Conservation (phyloP, 2,113 vertebrate species). For the Onychostruthus taczanowskii region DNA sequence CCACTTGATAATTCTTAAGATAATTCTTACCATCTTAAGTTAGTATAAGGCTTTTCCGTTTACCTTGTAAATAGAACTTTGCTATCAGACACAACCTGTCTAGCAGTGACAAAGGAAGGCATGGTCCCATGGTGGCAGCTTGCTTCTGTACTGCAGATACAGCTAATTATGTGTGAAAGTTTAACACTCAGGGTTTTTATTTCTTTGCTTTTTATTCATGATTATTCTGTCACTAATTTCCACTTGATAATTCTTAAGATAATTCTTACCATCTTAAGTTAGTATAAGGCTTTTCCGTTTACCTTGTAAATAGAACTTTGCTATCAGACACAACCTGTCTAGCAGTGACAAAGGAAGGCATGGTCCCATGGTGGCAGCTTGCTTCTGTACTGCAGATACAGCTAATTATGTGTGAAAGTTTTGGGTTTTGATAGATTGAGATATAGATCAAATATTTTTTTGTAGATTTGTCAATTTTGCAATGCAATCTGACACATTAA, state of each 20-base stretch:
- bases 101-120: not conserved
- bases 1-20: not conserved
- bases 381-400: not conserved
- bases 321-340: not conserved
- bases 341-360: not conserved
- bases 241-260: not conserved
- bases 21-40: not conserved
- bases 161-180: not conserved
- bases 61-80: not conserved
- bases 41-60: not conserved
- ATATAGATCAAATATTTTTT: not conserved
- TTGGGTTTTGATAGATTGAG: not conserved
- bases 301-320: not conserved
- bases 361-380: not conserved
- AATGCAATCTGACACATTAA: not conserved
- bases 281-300: not conserved
- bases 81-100: not conserved
- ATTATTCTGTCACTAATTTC: not conserved
- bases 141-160: not conserved
- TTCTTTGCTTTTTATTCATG: not conserved
- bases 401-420: not conserved
- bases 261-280: not conserved
- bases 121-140: not conserved
- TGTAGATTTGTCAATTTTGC: not conserved
- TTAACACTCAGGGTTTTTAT: not conserved